Percentiles rank a stretch among this genome's conserved stretches.
Conservation (phyloP, 2,797 vertebrate genomes). For the Alfaro cultratus region DNA sequence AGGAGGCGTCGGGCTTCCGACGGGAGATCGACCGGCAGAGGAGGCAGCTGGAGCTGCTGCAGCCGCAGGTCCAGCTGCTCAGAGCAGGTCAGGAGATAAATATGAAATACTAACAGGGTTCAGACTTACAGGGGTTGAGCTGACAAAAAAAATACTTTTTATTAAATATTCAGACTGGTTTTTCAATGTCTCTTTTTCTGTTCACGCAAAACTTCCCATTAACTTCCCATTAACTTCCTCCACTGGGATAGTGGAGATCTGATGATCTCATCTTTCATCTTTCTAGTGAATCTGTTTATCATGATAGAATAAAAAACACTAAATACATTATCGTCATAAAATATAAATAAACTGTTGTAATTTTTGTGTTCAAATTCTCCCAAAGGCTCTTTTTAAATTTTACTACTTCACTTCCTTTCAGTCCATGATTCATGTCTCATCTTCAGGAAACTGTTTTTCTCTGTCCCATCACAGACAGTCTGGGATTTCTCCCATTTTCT, state of each 20-base stretch:
- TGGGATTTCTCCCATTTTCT: no score
- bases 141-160: no score
- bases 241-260: no score
- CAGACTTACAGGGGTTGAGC: background rate
- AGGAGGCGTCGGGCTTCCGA: conserved; percentile 33
- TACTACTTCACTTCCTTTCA: background rate
- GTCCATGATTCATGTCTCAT: conserved; percentile 13
- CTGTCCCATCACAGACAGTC: background rate
- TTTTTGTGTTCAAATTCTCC: conserved; percentile 4
- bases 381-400: conserved; percentile 26
- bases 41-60: conserved; percentile 41
- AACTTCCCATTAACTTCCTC: no score
- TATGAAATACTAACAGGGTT: background rate
- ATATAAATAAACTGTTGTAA: background rate
- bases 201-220: no score
- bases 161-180: no score
- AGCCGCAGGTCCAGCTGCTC: conserved; percentile 16
- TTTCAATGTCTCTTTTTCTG: no score
- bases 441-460: conserved; percentile 85
- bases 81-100: background rate
- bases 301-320: background rate
- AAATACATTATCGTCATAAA: conserved; percentile 5
- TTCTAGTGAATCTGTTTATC: background rate
- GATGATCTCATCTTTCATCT: background rate
- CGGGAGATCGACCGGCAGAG: conserved; percentile 37